These are phyloP conservation scores for Hyles lineata DNA, from an alignment of 2,888 invertebrate genomes.

Conservation along the genomic window DNA sequence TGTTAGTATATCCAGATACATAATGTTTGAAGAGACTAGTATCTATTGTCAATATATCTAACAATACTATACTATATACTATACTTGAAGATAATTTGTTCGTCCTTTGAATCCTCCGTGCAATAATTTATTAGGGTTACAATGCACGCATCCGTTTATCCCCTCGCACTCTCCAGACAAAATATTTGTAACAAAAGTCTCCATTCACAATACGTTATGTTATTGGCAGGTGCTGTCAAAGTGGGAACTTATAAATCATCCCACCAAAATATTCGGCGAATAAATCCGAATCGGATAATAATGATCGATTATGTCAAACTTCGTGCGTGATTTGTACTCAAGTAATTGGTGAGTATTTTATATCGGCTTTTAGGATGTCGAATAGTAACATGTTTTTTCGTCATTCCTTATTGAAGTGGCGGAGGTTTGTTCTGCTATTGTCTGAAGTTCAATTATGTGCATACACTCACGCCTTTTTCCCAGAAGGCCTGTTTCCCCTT, in stretches of 20 bases:
- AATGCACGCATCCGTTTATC: not conserved
- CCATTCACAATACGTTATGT: conserved; percentile 43
- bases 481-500: too few relatives aligned
- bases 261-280: conserved; percentile 33
- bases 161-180: not conserved
- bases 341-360: conserved; percentile 21
- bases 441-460: too few relatives aligned
- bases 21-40: too few relatives aligned
- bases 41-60: too few relatives aligned
- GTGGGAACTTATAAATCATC: conserved; percentile 39
- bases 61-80: too few relatives aligned
- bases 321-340: conserved; percentile 31
- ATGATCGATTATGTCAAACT: conserved; percentile 38
- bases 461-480: too few relatives aligned
- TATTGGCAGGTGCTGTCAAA: conserved; percentile 50
- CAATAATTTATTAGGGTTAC: not conserved
- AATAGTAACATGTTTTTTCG: not conserved
- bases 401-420: not conserved
- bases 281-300: conserved; percentile 34
- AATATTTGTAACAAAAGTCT: conserved; percentile 32
- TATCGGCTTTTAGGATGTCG: not conserved
- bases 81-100: too few relatives aligned
- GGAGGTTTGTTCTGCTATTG: not conserved
- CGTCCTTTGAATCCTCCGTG: not conserved
- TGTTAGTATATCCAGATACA: too few relatives aligned